Evolutionary conservation across 1,140 invertebrate species (phyloP).

Genomic region (Drosophila tropicalis): DNA sequence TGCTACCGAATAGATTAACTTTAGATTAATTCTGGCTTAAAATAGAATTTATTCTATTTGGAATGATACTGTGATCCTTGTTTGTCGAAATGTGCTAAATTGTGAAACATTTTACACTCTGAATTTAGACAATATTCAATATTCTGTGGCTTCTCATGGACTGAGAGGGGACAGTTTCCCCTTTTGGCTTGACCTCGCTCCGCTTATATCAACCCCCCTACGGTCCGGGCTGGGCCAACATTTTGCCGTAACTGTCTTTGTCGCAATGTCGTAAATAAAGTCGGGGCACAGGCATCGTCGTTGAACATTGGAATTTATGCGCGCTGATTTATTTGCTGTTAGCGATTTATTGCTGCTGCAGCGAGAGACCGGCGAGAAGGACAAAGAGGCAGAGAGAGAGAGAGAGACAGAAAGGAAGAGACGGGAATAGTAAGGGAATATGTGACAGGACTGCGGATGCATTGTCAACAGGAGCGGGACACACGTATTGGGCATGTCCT

Average conservation of each 20-base stretch:
- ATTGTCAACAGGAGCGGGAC: constrained; percentile 49
- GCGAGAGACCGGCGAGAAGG: constrained; percentile 57
- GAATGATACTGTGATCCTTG: background rate
- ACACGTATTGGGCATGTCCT: constrained; percentile 78
- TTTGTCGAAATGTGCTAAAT: background rate
- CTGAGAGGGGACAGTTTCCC: background rate
- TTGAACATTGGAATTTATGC: constrained; percentile 82
- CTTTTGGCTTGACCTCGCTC: constrained; percentile 35
- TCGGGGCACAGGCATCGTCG: constrained; percentile 70
- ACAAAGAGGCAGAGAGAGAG: constrained; percentile 9
- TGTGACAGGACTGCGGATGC: constrained; percentile 58
- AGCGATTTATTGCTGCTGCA: constrained; percentile 82
- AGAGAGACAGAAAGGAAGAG: constrained; percentile 14
- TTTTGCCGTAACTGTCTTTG: constrained; percentile 78
- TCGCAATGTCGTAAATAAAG: constrained; percentile 81
- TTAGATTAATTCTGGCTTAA: no score
- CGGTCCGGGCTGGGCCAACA: constrained; percentile 43
- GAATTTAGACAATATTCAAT: constrained; percentile 2
- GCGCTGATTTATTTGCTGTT: constrained; percentile 83
- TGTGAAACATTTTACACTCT: background rate
- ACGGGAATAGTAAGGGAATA: constrained; percentile 22
- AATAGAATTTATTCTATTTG: background rate
- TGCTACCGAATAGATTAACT: no score
- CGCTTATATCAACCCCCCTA: background rate
- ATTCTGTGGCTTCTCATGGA: background rate